Base-by-base conservation (phyloP, 2,797 vertebrate genomes). In the Hippoglossus hippoglossus region DNA sequence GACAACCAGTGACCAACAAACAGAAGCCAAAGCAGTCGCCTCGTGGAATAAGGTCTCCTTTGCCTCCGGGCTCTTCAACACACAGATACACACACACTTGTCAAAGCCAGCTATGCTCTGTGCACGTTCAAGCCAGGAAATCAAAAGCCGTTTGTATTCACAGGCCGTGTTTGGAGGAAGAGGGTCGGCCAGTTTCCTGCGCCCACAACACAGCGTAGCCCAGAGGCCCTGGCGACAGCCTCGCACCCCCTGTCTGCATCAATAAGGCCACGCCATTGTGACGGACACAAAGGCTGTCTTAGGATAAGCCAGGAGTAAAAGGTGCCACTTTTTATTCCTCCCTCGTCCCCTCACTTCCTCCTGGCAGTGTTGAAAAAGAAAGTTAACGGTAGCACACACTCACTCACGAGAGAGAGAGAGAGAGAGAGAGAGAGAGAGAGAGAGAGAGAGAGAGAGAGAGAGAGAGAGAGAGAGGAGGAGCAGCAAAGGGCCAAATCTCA, bases 131-230 rank as follows among this genome's bases (percentile, higher is more conserved):
- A 88, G 77, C 71, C 75, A 83, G 71, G 50, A 91, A 89, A 87
- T 88, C 83, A 87, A 91, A 91, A 89, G 77, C 66, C 0, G 69
- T 87, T 89, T 88, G 83, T 89, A 86, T 89, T 90, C 86, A 85
- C 22, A 53, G 56, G 19, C 21, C 7, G 63, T 58, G 67, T 66
- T 75, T 49, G 70, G 71, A 85, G 75, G 79, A 82, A 74, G 66
- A 79, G 25, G 61, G 75, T 81, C 55, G 56, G 76, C 83, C 12
- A 52, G 71, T 55, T 90, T 91, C 88, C 84, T 84, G 83, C 79
- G 80, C 79, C 83, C 79, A 71, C 67, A 75, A 57, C 71, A 66
- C 39, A 31, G 25, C 39, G 18, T 63, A 47, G 67, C 82, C 71
- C 64, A 6, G 57, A 75, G 86, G 73, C 79, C 77, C 79, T 82